Percentiles rank a stretch among this genome's conserved stretches.
These are phyloP conservation scores for Agrilus biguttatus DNA, from an alignment of 2,888 invertebrate genomes.

Conservation along the genomic window DNA sequence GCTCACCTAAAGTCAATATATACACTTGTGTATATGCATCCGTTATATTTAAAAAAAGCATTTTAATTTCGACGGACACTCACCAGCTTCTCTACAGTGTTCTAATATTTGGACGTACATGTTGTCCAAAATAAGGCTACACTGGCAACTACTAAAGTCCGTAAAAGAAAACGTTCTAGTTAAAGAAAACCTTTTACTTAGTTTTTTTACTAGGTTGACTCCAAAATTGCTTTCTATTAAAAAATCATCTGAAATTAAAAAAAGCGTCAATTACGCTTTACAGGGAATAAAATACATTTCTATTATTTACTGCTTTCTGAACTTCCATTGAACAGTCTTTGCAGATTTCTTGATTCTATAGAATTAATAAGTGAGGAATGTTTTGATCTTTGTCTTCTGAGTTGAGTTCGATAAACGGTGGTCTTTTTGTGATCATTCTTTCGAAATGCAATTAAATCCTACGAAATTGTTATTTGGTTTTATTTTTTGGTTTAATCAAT, in stretches of 20 bases:
- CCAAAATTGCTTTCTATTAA: background rate
- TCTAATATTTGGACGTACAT: conserved; percentile 43
- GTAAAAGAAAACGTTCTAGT: conserved; percentile 33
- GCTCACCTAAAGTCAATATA: conserved; percentile 26
- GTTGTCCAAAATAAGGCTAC: conserved; percentile 38
- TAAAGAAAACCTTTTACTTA: conserved; percentile 20
- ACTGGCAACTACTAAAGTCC: conserved; percentile 42
- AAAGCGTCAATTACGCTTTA: too few species aligned
- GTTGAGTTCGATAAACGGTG: too few species aligned
- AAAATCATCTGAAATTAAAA: too few species aligned
- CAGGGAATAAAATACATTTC: too few species aligned
- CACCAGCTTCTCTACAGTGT: conserved; percentile 46
- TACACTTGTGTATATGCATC: background rate
- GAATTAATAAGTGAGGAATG: too few species aligned
- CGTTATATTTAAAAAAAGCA: too few species aligned
- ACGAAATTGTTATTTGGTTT: background rate
- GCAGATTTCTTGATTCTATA: too few species aligned
- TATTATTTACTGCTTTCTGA: too few species aligned
- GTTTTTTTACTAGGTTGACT: conserved; percentile 12
- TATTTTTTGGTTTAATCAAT: too few species aligned
- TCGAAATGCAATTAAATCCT: background rate
- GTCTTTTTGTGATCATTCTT: too few species aligned
- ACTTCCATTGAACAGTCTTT: too few species aligned
- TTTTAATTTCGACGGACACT: conserved; percentile 5
- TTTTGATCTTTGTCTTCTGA: too few species aligned